Evolutionary conservation across 2,113 vertebrate species (phyloP).

Genomic region (Thomomys bottae): DNA sequence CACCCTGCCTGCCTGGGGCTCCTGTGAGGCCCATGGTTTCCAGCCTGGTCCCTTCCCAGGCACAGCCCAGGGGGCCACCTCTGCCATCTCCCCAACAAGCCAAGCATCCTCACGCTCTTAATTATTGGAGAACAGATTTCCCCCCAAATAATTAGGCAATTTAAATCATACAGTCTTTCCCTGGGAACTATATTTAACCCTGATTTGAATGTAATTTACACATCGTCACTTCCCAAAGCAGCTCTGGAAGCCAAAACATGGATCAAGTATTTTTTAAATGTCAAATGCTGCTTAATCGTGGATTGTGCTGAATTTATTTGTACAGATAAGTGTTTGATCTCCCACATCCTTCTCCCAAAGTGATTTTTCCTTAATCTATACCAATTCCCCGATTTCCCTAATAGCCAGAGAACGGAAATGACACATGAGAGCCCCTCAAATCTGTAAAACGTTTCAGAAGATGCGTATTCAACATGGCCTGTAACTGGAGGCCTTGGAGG

Average conservation of each 20-base stretch:
- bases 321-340: slow-evolving; percentile 78
- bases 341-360: slow-evolving; percentile 58
- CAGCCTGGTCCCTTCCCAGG: neutral
- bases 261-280: slow-evolving; percentile 87
- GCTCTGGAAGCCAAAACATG: slow-evolving; percentile 84
- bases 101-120: slow-evolving; percentile 77
- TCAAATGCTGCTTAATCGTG: slow-evolving; percentile 82
- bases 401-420: slow-evolving; percentile 48
- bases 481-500: neutral
- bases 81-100: slow-evolving; percentile 66
- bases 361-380: slow-evolving; percentile 66
- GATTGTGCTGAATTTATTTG: slow-evolving; percentile 78
- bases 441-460: neutral
- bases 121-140: slow-evolving; percentile 86
- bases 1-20: accelerated
- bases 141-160: slow-evolving; percentile 86
- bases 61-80: neutral
- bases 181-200: slow-evolving; percentile 86
- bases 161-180: slow-evolving; percentile 82
- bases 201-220: slow-evolving; percentile 87
- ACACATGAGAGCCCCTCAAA: neutral
- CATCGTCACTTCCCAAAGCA: slow-evolving; percentile 81
- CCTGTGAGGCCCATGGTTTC: accelerated
- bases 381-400: slow-evolving; percentile 45
- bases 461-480: neutral